Conservation (phyloP, 1,140 invertebrate genomes). For the Lethrus apterus region DNA sequence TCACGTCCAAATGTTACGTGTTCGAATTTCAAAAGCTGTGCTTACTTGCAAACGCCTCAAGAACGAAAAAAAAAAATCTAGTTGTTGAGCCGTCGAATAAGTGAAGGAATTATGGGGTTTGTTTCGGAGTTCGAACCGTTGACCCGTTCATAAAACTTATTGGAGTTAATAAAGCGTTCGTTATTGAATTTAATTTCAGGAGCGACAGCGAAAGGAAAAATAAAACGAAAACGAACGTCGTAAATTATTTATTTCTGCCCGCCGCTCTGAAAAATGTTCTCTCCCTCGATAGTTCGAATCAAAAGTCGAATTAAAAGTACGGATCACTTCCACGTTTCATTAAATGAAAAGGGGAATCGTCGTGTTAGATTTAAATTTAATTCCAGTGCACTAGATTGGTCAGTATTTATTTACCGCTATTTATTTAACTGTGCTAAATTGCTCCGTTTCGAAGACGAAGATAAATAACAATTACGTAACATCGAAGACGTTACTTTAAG, state of each 20-base stretch:
- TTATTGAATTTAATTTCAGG: slow-evolving; percentile 19
- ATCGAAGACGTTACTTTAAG: not conserved
- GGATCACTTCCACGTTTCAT: not conserved
- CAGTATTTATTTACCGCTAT: slow-evolving; percentile 2
- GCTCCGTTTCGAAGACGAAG: not conserved
- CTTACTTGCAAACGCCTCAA: slow-evolving; percentile 16
- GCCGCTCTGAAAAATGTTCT: not conserved
- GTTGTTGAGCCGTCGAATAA: slow-evolving; percentile 15
- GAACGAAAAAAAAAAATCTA: slow-evolving; percentile 21
- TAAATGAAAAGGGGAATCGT: not conserved
- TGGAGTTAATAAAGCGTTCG: slow-evolving; percentile 20
- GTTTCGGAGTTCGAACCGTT: slow-evolving; percentile 21
- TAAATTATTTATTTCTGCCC: slow-evolving; percentile 9
- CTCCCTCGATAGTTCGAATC: too few relatives aligned
- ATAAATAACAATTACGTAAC: slow-evolving; percentile 11
- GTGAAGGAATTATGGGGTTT: slow-evolving; percentile 19
- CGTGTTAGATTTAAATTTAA: slow-evolving; percentile 1
- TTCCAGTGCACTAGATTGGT: not conserved
- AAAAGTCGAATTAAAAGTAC: not conserved
- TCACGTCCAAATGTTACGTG: slow-evolving; percentile 27
- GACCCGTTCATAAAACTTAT: slow-evolving; percentile 17
- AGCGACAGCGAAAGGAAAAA: slow-evolving; percentile 1
- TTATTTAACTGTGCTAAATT: not conserved
- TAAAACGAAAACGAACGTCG: slow-evolving; percentile 2
- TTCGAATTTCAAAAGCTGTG: slow-evolving; percentile 24